Evolutionary conservation across 2,797 vertebrate genomes (phyloP), one percentile per base, ranked within the genome.

Genomic region (Chiroxiphia lanceolata): DNA sequence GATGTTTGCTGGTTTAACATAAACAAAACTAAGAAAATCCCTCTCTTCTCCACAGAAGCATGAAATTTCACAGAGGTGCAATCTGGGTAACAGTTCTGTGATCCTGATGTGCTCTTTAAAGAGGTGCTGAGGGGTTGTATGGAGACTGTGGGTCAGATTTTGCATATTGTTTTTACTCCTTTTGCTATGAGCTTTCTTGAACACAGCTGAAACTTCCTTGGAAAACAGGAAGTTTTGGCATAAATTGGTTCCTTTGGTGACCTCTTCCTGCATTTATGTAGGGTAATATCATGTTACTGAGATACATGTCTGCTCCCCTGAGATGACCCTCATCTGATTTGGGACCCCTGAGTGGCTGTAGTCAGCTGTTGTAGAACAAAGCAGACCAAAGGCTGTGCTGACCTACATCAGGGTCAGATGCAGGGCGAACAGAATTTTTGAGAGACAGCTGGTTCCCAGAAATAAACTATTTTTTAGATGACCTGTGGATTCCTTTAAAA

Each of bases 361-460:
- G 72, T 88, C 95, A 96, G 94, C 87, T 96, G 93, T 83, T 92
- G 45, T 64, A 67, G 53, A 88, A 29, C 33, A 42, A 60, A 50
- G 63, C 51, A 95, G 82, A 80, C 79, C 65, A 75, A 53, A 94
- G 70, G 74, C 91, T 91, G 23, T 78, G 48, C 63, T 86, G 68
- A 33, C 47, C 87, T 93, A 42, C 33, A 64, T 19, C n/a, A 77
- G 85, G 91, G 94, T 94, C 91, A 94, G 63, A 78, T 61, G 19
- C 67, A 68, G 95, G 95, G 84, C 95, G 91, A 56, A 47, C 2
- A 45, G 69, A 90, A 71, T 87, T 95, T 97, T 11, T 93, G 5
- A 3, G 76, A 96, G 89, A 93, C 91, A 84, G 80, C 77, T 94
- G 95, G 44, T 84, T 92, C 47, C 79, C 79, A 83, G 77, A 96